These are phyloP conservation scores for Hoplias malabaricus DNA, from an alignment of 2,113 vertebrate genomes.

Conservation along the genomic window DNA sequence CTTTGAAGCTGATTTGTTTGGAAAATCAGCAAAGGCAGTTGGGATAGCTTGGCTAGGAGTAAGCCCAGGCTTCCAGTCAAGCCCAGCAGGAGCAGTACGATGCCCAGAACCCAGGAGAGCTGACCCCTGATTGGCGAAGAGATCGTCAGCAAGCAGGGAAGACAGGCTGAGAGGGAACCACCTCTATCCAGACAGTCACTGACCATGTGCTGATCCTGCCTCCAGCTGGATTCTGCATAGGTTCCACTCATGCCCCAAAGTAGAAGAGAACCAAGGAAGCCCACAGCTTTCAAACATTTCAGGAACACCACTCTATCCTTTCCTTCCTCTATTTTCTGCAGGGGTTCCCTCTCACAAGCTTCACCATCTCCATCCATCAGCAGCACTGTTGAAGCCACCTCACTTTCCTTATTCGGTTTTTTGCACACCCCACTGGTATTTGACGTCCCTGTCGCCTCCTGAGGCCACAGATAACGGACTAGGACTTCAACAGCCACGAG, in stretches of 20 bases:
- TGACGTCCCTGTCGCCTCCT: not conserved
- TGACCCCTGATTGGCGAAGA: constrained; percentile 29
- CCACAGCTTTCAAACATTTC: not conserved
- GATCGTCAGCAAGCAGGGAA: constrained; percentile 62
- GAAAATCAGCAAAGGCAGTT: not conserved
- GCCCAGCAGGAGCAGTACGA: constrained; percentile 37
- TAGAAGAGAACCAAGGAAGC: constrained; percentile 70
- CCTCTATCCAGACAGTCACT: constrained; percentile 54
- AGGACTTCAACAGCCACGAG: constrained; percentile 67
- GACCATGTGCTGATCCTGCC: constrained; percentile 48
- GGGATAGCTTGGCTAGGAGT: not conserved
- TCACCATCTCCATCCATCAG: not conserved
- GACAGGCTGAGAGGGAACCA: constrained; percentile 62
- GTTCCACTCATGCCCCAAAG: constrained; percentile 68
- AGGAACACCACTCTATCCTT: not conserved
- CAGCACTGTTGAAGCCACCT: not conserved
- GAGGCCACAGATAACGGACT: constrained; percentile 43
- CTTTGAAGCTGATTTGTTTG: not conserved
- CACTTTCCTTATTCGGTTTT: not conserved
- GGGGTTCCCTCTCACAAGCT: not conserved
- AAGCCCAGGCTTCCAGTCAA: constrained; percentile 38
- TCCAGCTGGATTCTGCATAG: constrained; percentile 48
- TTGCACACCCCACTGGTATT: not conserved
- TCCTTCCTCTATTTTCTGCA: not conserved
- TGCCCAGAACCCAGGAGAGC: constrained; percentile 46